These are phyloP conservation scores for Nephila pilipes DNA, from an alignment of 1,140 invertebrate genomes.

Conservation along the genomic window DNA sequence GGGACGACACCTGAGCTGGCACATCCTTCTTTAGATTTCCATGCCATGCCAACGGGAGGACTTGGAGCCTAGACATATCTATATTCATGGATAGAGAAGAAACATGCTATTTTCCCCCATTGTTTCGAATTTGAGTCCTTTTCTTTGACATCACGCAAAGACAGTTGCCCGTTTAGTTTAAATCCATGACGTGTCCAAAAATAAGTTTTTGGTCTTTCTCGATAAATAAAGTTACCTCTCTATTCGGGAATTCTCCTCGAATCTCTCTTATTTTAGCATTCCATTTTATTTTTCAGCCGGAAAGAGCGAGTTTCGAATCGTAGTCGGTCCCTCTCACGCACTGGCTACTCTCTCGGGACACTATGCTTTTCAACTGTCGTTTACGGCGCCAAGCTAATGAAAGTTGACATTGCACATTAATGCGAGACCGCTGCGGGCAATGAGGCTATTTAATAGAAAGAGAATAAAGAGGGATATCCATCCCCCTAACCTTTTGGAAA, in stretches of 20 bases:
- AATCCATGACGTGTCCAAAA: too few species aligned
- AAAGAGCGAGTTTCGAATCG: not conserved
- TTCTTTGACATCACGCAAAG: too few species aligned
- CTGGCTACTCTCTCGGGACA: not conserved
- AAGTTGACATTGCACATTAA: slow-evolving; percentile 76
- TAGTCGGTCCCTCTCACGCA: slow-evolving; percentile 11
- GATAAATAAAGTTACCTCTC: not conserved
- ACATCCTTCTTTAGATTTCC: too few species aligned
- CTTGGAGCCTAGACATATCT: too few species aligned
- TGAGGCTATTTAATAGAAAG: slow-evolving; percentile 72
- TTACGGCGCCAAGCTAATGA: slow-evolving; percentile 63
- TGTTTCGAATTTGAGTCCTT: too few species aligned
- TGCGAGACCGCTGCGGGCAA: slow-evolving; percentile 58
- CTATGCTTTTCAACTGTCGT: slow-evolving; percentile 26
- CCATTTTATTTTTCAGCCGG: not conserved
- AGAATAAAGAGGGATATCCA: not conserved
- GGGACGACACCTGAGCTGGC: too few species aligned
- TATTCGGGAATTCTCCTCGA: not conserved
- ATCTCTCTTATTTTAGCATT: not conserved
- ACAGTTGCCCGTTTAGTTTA: too few species aligned
- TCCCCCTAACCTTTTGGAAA: not conserved
- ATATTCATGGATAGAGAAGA: too few species aligned
- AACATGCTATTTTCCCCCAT: too few species aligned
- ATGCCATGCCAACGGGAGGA: too few species aligned
- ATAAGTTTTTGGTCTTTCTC: not conserved